These are phyloP conservation scores for Tinea pellionella DNA, from an alignment of 2,888 invertebrate genomes.

Conservation along the genomic window DNA sequence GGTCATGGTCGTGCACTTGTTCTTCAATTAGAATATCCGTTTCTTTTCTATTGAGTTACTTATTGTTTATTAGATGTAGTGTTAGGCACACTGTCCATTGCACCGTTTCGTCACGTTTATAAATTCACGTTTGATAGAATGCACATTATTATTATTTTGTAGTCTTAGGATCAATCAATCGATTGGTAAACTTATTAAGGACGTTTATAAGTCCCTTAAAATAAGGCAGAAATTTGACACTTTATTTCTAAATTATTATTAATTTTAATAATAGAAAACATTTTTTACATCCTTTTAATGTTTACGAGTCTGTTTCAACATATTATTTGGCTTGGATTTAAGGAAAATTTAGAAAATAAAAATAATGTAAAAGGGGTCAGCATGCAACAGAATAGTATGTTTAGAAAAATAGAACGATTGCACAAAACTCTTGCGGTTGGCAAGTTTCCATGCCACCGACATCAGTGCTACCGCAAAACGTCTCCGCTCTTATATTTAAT, in stretches of 20 bases:
- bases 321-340: neutral
- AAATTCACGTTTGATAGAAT: too few species aligned
- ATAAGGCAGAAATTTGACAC: too few species aligned
- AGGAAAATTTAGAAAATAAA: neutral
- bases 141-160: too few species aligned
- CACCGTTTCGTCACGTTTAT: too few species aligned
- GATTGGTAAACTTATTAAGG: too few species aligned
- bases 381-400: conserved; percentile 54
- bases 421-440: conserved; percentile 42
- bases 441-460: conserved; percentile 30
- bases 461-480: neutral
- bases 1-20: conserved; percentile 52
- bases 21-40: conserved; percentile 63
- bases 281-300: too few species aligned
- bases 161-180: too few species aligned
- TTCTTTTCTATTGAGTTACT: conserved; percentile 53
- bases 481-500: neutral
- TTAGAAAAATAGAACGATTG: conserved; percentile 68
- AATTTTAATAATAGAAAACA: too few species aligned
- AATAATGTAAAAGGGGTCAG: neutral
- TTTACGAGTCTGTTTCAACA: neutral
- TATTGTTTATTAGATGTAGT: conserved; percentile 27
- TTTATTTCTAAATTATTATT: too few species aligned
- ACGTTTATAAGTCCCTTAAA: too few species aligned
- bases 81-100: too few species aligned